A percentile compares a stretch with the other conserved stretches of the same genome.
phyloP scores from a whole-genome alignment of 2,113 vertebrate genomes.

The Pogonocichla stellata region DNA sequence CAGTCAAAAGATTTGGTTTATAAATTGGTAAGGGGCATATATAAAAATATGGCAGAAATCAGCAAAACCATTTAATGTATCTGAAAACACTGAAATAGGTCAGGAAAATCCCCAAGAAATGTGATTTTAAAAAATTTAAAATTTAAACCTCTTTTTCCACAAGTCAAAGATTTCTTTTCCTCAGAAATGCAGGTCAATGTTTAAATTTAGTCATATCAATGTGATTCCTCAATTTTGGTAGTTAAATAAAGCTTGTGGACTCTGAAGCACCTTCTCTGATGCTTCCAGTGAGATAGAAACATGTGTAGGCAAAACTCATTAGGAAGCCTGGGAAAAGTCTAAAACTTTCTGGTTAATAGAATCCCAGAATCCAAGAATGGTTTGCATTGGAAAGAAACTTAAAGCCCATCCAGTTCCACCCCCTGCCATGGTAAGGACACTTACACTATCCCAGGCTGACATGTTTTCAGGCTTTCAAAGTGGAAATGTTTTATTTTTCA shows the following conservation, averaged over 20 bases:
- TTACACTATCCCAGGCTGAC: no score
- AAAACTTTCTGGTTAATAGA: neutral
- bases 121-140: neutral
- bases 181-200: neutral
- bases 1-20: neutral
- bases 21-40: neutral
- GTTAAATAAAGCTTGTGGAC: neutral
- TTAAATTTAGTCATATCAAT: neutral
- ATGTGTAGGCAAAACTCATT: neutral
- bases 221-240: neutral
- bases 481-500: no score
- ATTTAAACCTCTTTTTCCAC: neutral
- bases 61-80: neutral
- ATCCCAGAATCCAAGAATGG: neutral
- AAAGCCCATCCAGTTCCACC: no score
- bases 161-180: neutral
- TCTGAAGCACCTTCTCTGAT: neutral
- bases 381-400: neutral
- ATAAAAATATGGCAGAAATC: neutral
- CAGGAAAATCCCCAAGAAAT: neutral
- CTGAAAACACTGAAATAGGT: neutral
- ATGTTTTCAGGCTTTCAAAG: no score
- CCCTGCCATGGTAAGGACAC: neutral
- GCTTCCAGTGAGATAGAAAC: rapidly evolving
- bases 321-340: neutral